A percentile compares a stretch with the other conserved stretches of the same genome.
These are phyloP conservation scores for Pogonognathellus flavescens DNA, from an alignment of 1,140 invertebrate species.

Conservation along the genomic window DNA sequence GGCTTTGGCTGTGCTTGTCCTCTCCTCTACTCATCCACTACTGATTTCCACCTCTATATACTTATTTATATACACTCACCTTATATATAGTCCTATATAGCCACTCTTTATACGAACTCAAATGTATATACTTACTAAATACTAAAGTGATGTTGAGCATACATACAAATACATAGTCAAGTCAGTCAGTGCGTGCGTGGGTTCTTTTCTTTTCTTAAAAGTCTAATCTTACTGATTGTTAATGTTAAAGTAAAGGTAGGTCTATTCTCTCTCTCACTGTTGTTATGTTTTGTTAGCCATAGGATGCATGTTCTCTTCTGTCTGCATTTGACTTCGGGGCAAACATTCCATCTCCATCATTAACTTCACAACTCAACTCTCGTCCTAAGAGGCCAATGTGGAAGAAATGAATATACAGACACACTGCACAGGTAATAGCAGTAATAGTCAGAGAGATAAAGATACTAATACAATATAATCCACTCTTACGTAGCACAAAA, in stretches of 20 bases:
- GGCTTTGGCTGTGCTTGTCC: not conserved
- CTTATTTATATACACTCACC: not conserved
- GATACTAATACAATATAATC: no score
- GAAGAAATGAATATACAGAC: not conserved
- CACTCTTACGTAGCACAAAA: not conserved
- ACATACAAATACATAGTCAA: not conserved
- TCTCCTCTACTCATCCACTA: not conserved
- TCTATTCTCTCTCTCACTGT: constrained; percentile 1
- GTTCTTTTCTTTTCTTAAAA: constrained; percentile 51
- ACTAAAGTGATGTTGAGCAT: not conserved
- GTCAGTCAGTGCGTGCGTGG: constrained; percentile 44
- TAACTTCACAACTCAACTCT: constrained; percentile 52
- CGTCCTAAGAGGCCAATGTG: constrained; percentile 39
- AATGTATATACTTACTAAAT: not conserved
- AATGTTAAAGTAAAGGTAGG: constrained; percentile 50
- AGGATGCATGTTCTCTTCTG: constrained; percentile 41
- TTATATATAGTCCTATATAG: not conserved
- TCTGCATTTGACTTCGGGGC: constrained; percentile 55
- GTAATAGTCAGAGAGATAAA: no score
- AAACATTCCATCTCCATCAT: constrained; percentile 61
- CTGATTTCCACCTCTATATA: not conserved
- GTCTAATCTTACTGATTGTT: constrained; percentile 38
- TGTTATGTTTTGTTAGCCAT: not conserved
- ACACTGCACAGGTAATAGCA: not conserved
- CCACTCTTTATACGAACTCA: no score